Conservation (phyloP, 2,888 invertebrate genomes). For the Scaptomyza caliginosa region DNA sequence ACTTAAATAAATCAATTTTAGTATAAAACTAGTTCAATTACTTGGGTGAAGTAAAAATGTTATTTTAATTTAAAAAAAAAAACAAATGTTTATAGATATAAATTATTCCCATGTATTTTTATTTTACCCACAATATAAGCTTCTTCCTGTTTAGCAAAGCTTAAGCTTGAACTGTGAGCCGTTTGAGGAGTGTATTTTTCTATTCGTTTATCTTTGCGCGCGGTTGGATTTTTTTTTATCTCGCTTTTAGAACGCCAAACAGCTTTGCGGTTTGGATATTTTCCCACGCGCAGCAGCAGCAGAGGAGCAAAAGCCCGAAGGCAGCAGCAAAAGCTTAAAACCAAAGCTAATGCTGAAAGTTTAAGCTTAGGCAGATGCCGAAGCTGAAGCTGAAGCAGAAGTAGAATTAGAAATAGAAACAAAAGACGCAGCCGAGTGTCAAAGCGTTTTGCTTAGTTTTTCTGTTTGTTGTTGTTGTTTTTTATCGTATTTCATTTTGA, state of each 20-base stretch:
- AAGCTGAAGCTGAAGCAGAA: background rate
- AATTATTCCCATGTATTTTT: too few relatives aligned
- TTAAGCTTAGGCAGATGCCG: background rate
- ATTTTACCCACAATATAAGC: too few relatives aligned
- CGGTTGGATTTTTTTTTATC: slow-evolving; percentile 33
- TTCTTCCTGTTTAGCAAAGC: too few relatives aligned
- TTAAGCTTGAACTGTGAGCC: background rate
- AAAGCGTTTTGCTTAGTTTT: slow-evolving; percentile 37
- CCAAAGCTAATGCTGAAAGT: background rate
- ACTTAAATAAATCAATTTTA: too few relatives aligned
- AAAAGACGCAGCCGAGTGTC: slow-evolving; percentile 45
- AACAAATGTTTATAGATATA: too few relatives aligned
- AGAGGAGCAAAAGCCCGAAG: slow-evolving; percentile 6
- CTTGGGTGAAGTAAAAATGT: too few relatives aligned
- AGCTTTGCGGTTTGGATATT: slow-evolving; percentile 46
- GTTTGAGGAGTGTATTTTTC: slow-evolving; percentile 5
- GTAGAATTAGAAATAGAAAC: slow-evolving; percentile 18
- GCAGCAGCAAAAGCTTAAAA: background rate
- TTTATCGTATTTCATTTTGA: slow-evolving; percentile 49
- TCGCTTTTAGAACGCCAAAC: slow-evolving; percentile 48
- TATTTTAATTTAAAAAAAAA: too few relatives aligned
- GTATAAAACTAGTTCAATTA: too few relatives aligned
- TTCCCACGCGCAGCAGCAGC: slow-evolving; percentile 53
- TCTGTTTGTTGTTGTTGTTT: background rate
- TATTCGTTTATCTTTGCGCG: slow-evolving; percentile 13